Conservation (phyloP, 2,888 invertebrate genomes). For the Halictus ligatus region DNA sequence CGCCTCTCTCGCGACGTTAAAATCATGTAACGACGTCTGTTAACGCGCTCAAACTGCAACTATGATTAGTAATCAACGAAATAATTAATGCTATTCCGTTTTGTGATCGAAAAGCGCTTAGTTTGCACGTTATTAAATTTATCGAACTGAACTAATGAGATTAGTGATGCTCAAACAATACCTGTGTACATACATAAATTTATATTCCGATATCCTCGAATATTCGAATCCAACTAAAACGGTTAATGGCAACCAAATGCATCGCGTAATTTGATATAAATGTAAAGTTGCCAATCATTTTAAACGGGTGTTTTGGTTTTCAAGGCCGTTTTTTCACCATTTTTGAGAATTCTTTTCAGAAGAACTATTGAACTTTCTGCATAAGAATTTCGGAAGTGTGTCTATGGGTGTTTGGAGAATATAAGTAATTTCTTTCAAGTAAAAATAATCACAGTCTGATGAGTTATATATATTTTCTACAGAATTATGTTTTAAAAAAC, state of each 20-base stretch:
- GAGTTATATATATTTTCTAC: too few relatives aligned
- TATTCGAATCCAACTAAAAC: neutral
- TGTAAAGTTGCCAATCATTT: neutral
- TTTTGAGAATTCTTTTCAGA: neutral
- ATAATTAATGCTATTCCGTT: slow-evolving; percentile 10
- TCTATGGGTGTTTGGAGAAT: too few relatives aligned
- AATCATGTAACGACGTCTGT: neutral
- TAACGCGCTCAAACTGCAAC: neutral
- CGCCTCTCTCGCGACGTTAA: neutral
- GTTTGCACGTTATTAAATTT: neutral
- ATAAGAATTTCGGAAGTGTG: neutral
- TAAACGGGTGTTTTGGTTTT: too few relatives aligned
- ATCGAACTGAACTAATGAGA: neutral
- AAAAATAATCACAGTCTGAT: too few relatives aligned
- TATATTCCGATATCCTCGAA: neutral
- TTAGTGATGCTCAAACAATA: neutral
- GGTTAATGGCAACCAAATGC: neutral
- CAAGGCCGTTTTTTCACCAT: neutral
- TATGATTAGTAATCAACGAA: neutral
- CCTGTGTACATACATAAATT: neutral
- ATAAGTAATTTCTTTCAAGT: too few relatives aligned
- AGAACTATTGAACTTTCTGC: neutral
- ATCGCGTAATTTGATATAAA: neutral
- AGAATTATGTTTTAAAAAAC: too few relatives aligned
- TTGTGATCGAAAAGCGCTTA: neutral